Base-by-base conservation (phyloP, 64 coral and sea anemone genomes). In the Trachythela sp. region DNA sequence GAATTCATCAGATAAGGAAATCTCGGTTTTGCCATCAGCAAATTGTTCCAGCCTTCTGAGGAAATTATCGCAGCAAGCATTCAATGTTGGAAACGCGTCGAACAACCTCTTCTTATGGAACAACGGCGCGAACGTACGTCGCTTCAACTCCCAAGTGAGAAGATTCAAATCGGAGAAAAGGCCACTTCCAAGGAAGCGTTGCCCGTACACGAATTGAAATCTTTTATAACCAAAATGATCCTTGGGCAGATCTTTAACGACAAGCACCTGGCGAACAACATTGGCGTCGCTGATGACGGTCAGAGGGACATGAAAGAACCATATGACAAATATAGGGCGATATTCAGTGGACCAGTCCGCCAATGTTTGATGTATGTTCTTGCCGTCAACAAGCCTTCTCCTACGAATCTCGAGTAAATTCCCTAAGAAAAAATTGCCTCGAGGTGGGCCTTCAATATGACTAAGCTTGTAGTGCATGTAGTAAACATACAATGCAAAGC, bases 1-100 rank as follows among this genome's bases (percentile, higher is more conserved):
- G 30, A 97, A 71, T 86, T 97, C 94, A 30, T 97, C 94, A 18
- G 94, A 87, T 83, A 97, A 68, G n/a, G 92, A 92, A 18, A 97
- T 84, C 30, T 92, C 87, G 0, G 92, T 94, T 35, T 93, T 88
- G 2, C 92, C 94, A 84, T 97, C 92, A 54, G 94, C 94, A 70
- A 89, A 10, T 5, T 27, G 89, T 39, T 84, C 89, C 29, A 97
- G 89, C 40, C 88, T 97, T 32, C 87, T 48, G 11, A 97, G 50
- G 33, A 94, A 97, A 49, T 86, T 88, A 36, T 97, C 92, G 52
- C 94, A 97, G 39, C 83, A 89, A 9, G 54, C 34, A 27, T 86
- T 97, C 58, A 97, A 94, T 40, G 43, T 83, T 33, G 70, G 54
- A 22, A 97, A 89, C 36, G 75, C 33, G 24, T 84, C 84, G 41